Percentiles rank a stretch among this genome's conserved stretches.
phyloP scores from a whole-genome alignment of 2,888 invertebrate genomes.

The Formica aserva region DNA sequence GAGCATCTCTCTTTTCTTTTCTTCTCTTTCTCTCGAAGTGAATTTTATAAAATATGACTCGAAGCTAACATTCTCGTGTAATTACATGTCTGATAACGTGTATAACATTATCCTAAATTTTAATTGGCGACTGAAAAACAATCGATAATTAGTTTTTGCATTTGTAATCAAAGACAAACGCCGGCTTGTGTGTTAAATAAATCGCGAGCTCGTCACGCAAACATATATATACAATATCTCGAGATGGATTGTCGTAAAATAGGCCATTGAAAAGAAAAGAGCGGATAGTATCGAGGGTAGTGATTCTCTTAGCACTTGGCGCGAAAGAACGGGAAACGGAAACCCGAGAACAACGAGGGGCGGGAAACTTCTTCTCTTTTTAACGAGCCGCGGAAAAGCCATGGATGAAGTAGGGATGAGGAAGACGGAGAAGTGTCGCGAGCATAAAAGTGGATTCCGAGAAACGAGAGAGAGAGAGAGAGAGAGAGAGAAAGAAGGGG shows the following conservation, averaged over 20 bases:
- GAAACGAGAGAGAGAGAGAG: constrained; percentile 6
- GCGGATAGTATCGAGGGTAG: constrained; percentile 44
- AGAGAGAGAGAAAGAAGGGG: neutral
- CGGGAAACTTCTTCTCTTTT: constrained; percentile 27
- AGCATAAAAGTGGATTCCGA: constrained; percentile 57
- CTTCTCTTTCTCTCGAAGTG: neutral
- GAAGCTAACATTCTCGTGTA: neutral
- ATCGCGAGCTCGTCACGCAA: neutral
- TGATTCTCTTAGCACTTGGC: constrained; percentile 41
- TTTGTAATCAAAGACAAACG: constrained; percentile 29
- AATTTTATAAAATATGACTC: neutral
- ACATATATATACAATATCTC: neutral
- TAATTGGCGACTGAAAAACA: neutral
- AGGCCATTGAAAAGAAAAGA: constrained; percentile 65
- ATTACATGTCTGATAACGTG: neutral
- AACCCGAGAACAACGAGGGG: constrained; percentile 26
- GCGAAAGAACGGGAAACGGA: constrained; percentile 18
- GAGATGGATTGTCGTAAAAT: constrained; percentile 75
- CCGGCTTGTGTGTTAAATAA: constrained; percentile 69
- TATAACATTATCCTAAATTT: neutral
- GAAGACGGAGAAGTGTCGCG: constrained; percentile 58
- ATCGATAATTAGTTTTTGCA: neutral
- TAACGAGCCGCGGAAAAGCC: constrained; percentile 60
- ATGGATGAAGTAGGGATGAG: constrained; percentile 57
- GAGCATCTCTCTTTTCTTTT: neutral